Evolutionary conservation across 2,888 invertebrate species (phyloP), one percentile per base, ranked within the genome.

Genomic region (Lamellibrachia columna): DNA sequence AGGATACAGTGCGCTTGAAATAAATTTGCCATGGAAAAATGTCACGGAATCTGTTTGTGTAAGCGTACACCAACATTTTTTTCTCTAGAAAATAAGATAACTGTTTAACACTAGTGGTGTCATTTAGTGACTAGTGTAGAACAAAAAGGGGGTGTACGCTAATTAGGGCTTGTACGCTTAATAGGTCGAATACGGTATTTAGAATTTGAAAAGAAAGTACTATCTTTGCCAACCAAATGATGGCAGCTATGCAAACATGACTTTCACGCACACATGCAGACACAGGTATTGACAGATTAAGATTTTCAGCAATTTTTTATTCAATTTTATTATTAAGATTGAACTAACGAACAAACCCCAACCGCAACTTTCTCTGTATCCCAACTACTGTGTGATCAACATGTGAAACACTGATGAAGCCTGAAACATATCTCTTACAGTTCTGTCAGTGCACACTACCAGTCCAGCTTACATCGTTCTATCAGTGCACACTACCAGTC

Each of bases 341-440:
- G 75, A 75, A 75, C 75, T 75, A 75, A 75, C 75, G 22, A 75
- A 75, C 75, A 75, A 75, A 75, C 75, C 75, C 75, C 75, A 75
- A 75, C 75, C 75, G 22, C 22, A 22, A 6, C 75, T 75, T 75
- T 75, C 75, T 6, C 75, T 4, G 40, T 40, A 40, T 40, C 40
- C 0, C 40, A 40, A n/a, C 75, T 75, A 75, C 75, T 22, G 15
- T 40, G 40, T 0, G 15, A 22, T 75, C 75, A 75, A 75, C 7
- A 22, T 75, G 75, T 11, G 75, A 22, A 75, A 75, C n/a, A 75
- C 75, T 75, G 75, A 75, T 58, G n/a, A 75, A 22, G 15, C 75
- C 22, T 75, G 75, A 6, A 75, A 75, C 15, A 15, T 75, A 22
- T 22, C 75, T 75, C 15, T 75, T 11, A 22, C 75, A 22, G 22